Conservation (phyloP, 2,888 invertebrate species). For the Glyphotaelius pellucidus region DNA sequence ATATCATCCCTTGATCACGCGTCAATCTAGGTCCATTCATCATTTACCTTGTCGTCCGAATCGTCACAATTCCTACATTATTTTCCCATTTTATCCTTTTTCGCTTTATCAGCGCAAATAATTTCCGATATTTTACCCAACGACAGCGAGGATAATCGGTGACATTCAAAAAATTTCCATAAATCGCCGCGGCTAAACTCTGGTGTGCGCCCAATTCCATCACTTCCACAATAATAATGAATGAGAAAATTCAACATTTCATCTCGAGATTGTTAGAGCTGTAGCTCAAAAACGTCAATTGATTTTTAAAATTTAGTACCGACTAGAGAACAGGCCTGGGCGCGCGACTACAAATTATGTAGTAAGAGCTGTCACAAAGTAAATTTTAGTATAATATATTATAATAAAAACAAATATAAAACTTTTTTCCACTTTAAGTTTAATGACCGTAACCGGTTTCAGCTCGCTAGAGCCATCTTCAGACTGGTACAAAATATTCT, state of each 20-base stretch:
- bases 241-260: background rate
- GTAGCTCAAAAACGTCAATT: background rate
- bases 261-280: background rate
- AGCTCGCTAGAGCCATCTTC: too few species aligned
- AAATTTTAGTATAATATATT: too few species aligned
- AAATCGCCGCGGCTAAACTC: background rate
- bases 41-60: conserved; percentile 20
- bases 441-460: too few species aligned
- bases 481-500: too few species aligned
- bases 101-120: conserved; percentile 18
- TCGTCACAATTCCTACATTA: background rate
- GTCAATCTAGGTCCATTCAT: conserved; percentile 28
- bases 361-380: too few species aligned
- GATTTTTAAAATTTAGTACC: too few species aligned
- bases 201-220: background rate
- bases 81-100: conserved; percentile 18
- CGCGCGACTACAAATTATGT: too few species aligned
- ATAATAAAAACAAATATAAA: too few species aligned
- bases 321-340: too few species aligned
- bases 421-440: too few species aligned
- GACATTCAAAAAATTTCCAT: conserved; percentile 18
- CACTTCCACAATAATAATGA: background rate
- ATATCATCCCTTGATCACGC: conserved; percentile 5
- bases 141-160: conserved; percentile 12
- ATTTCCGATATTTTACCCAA: conserved; percentile 25